These are phyloP conservation scores for Aphelinus certus DNA, from an alignment of 1,140 invertebrate genomes.

Conservation along the genomic window DNA sequence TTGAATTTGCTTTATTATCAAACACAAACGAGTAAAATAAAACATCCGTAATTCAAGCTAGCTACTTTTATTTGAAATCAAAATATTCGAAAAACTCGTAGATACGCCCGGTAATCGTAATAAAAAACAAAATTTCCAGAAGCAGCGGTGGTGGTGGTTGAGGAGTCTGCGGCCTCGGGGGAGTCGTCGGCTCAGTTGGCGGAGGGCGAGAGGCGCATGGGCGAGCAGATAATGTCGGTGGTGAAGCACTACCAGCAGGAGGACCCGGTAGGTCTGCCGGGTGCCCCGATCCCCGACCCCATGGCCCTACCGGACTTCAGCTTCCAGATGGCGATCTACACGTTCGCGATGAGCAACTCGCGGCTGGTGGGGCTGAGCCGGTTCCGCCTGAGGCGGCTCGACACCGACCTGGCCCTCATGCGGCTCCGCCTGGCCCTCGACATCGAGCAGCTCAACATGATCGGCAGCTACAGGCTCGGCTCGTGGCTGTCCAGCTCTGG, in stretches of 20 bases:
- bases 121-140: too few relatives aligned
- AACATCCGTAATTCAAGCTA: too few relatives aligned
- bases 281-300: conserved; percentile 80
- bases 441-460: conserved; percentile 75
- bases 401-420: conserved; percentile 75
- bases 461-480: conserved; percentile 80
- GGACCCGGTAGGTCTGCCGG: conserved; percentile 81
- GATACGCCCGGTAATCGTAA: too few relatives aligned
- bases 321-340: conserved; percentile 75
- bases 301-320: conserved; percentile 74
- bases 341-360: conserved; percentile 76
- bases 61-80: too few relatives aligned
- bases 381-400: conserved; percentile 80
- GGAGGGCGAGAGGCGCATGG: conserved; percentile 72
- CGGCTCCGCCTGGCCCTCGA: conserved; percentile 74
- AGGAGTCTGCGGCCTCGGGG: too few relatives aligned
- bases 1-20: too few relatives aligned
- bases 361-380: conserved; percentile 77
- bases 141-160: too few relatives aligned
- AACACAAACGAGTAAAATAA: too few relatives aligned
- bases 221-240: conserved; percentile 75
- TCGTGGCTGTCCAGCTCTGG: conserved; percentile 75
- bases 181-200: conserved; percentile 48
- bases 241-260: conserved; percentile 85
- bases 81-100: too few relatives aligned